Evolutionary conservation across 2,888 invertebrate species (phyloP), one percentile per base, ranked within the genome.

Genomic region (Pachliopta kotzebuea): DNA sequence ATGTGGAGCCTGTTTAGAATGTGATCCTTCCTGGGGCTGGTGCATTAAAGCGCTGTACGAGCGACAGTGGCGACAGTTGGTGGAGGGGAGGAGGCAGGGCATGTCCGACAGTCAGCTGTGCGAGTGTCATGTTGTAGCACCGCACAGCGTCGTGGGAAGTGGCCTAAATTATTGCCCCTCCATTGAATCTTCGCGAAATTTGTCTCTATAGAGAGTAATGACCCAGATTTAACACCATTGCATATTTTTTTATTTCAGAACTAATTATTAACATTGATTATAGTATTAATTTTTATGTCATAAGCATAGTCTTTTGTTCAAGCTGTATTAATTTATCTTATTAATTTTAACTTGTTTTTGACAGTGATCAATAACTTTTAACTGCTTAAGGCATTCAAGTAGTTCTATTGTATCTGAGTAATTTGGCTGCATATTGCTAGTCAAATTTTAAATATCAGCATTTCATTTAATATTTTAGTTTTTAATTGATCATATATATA

Each of bases 61-160:
- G 77, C 81, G 79, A 80, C 81, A 78, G 81, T 81, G 75, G 79
- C 76, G 71, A 76, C 72, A 74, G 78, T 74, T 72, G 71, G 62
- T 60, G 68, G 66, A 74, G 62, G 76, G 72, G 79, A n/a, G n/a
- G n/a, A n/a, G 78, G 75, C 77, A 78, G 76, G 76, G 74, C 72
- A 76, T 76, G 81, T 81, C 81, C 81, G 85, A 76, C 86, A 90
- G 90, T 91, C 90, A 90, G 90, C 90, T 91, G 90, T 90, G 89
- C 85, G 76, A 83, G 82, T 86, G 86, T 83, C 86, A 86, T 84
- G 83, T 81, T 78, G 80, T 81, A 79, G 81, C 79, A 74, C 76
- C 72, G 73, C 74, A 68, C 70, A 72, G 79, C 74, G 79, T 76
- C 80, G 85, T 88, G 85, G 86, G 90, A 89, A 88, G 81, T 86